phyloP scores from a whole-genome alignment of 2,113 vertebrate species.

The Caracal caracal region DNA sequence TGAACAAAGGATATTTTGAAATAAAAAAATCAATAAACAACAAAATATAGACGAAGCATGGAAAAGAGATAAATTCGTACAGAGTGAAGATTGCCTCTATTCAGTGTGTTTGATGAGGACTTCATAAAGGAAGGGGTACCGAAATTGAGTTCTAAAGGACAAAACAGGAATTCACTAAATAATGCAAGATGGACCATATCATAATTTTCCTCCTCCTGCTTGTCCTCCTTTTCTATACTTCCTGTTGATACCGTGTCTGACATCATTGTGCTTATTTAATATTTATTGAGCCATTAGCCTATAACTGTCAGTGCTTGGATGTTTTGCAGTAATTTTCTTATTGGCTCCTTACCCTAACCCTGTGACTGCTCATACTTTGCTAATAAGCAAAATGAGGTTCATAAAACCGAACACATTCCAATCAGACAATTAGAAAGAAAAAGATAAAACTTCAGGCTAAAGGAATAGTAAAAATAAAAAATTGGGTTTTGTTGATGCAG shows the following conservation, averaged over 20 bases:
- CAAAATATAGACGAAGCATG: not conserved
- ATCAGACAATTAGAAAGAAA: not conserved
- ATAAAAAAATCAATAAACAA: not conserved
- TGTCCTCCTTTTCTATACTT: not conserved
- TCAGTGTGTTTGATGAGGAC: not conserved
- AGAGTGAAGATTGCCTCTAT: not conserved
- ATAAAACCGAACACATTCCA: not conserved
- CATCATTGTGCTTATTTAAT: not conserved
- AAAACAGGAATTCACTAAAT: not conserved
- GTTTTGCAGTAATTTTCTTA: not conserved
- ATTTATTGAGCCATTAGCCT: not conserved
- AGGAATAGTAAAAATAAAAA: not conserved
- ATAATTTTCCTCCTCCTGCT: not conserved
- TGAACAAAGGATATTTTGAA: not conserved
- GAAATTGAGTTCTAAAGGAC: not conserved
- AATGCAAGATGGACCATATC: not conserved
- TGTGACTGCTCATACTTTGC: not conserved
- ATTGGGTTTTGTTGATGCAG: not conserved
- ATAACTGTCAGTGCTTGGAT: not conserved
- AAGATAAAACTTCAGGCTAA: not conserved
- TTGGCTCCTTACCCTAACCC: not conserved
- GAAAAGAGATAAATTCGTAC: not conserved
- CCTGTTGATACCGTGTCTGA: not conserved
- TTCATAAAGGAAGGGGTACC: not conserved
- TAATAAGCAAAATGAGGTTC: not conserved